Evolutionary conservation across 2,888 invertebrate genomes (phyloP), one percentile per base, ranked within the genome.

Genomic region (Pachydiplax longipennis): DNA sequence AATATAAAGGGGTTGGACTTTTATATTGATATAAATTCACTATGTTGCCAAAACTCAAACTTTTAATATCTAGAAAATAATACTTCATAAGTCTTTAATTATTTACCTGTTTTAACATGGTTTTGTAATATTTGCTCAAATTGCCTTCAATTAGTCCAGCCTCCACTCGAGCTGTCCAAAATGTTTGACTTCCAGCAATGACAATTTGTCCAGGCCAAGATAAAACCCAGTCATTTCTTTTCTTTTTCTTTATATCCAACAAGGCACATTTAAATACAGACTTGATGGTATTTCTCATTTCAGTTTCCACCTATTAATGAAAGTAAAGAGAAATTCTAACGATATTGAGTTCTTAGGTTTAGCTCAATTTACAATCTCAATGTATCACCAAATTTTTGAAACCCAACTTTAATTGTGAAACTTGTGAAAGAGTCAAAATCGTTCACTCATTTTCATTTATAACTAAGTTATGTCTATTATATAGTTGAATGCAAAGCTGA

Each of bases 161-260:
- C 92, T 97, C 96, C 0, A 97, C 97, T 40, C 96, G 96, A 0
- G 95, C 95, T 0, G 97, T 97, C 97, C 97, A 97, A 92, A 95
- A 96, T 0, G 95, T 95, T 94, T 97, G 97, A 92, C 96, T 96
- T 53, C 96, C 96, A 2, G 97, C 97, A 83, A 97, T 96, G 4
- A 97, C 97, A 10, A 97, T 95, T 94, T 97, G 97, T 0, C 97
- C 97, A 0, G 97, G 97, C 97, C 97, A 97, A 90, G 95, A 94
- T 91, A 97, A 94, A 65, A 97, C 97, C 97, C 97, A 97, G 90
- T 95, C 93, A 3, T 94, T 95, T 15, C 97, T 95, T 15, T 93
- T 92, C 90, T 93, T 93, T 81, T 92, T 92, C 31, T 93, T 92
- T 92, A 95, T 94, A 91, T 94, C 94, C 1, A 92, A 92, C 53